Conservation (phyloP, 2,888 invertebrate genomes). For the Perdita meconis region DNA sequence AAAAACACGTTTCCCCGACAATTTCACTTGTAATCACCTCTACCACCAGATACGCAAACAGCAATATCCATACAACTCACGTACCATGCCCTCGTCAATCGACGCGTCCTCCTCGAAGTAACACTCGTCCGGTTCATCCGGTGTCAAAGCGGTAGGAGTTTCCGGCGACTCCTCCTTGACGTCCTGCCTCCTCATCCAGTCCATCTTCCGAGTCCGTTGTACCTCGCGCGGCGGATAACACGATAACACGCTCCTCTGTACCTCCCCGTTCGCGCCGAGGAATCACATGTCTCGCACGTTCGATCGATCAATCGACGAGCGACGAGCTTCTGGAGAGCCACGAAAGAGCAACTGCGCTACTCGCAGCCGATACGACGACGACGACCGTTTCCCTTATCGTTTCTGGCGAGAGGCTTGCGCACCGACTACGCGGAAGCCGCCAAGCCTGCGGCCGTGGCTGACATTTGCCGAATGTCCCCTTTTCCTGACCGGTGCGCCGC, state of each 20-base stretch:
- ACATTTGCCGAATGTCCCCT: slow-evolving; percentile 70
- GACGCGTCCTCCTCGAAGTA: slow-evolving; percentile 81
- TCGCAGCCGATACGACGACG: too few relatives aligned
- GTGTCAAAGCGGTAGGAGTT: slow-evolving; percentile 71
- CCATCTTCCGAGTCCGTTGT: slow-evolving; percentile 68
- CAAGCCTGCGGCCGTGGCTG: slow-evolving; percentile 38
- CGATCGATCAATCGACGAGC: not conserved
- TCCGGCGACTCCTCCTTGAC: slow-evolving; percentile 75
- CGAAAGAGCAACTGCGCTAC: too few relatives aligned
- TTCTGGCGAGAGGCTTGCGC: slow-evolving; percentile 49
- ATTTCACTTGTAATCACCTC: too few relatives aligned
- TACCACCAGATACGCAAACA: too few relatives aligned
- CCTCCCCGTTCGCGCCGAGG: not conserved
- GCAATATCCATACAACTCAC: slow-evolving; percentile 62
- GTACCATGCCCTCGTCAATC: slow-evolving; percentile 83
- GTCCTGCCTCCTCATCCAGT: slow-evolving; percentile 79
- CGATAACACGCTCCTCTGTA: slow-evolving; percentile 16
- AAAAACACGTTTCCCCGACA: too few relatives aligned
- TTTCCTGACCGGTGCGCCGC: slow-evolving; percentile 38
- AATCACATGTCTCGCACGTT: slow-evolving; percentile 54
- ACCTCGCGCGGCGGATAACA: slow-evolving; percentile 1
- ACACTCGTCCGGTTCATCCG: slow-evolving; percentile 80
- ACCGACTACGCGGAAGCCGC: slow-evolving; percentile 58
- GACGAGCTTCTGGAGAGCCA: not conserved
- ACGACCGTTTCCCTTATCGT: slow-evolving; percentile 44